Evolutionary conservation across 2,113 vertebrate species (phyloP).

Genomic region (Pseudolaguvia tuberculata): DNA sequence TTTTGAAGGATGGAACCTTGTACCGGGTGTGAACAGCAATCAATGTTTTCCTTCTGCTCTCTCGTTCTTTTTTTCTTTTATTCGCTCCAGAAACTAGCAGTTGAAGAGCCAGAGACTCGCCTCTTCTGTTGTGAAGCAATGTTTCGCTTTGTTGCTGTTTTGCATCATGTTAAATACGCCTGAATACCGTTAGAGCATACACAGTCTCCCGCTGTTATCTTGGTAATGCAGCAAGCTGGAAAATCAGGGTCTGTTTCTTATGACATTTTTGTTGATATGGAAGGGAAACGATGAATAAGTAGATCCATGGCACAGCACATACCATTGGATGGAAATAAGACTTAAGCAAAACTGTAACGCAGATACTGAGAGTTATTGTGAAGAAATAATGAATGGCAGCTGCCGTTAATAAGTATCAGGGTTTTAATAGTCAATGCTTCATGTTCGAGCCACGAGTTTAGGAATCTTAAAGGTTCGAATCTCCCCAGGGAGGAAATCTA

Average conservation of each 20-base stretch:
- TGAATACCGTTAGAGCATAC: constrained; percentile 35
- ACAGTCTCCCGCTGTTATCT: constrained; percentile 28
- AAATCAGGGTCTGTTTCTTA: constrained; percentile 34
- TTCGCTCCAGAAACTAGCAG: constrained; percentile 24
- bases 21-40: constrained; percentile 9
- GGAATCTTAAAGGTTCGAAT: no score
- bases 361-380: neutral
- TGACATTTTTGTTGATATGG: constrained; percentile 34
- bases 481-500: no score
- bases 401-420: neutral
- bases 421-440: neutral
- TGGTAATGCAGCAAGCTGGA: constrained; percentile 40
- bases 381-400: neutral
- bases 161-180: constrained; percentile 41
- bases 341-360: constrained; percentile 18
- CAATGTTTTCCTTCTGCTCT: constrained; percentile 17
- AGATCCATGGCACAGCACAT: constrained; percentile 21
- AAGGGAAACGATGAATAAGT: neutral
- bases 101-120: neutral
- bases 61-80: neutral
- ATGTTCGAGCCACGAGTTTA: neutral
- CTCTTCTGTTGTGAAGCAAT: constrained; percentile 16
- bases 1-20: neutral
- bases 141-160: constrained; percentile 37
- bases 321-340: constrained; percentile 4